A percentile compares a stretch with the other conserved stretches of the same genome.
These are phyloP conservation scores for Myxocyprinus asiaticus DNA, from an alignment of 2,113 vertebrate species.

Conservation along the genomic window DNA sequence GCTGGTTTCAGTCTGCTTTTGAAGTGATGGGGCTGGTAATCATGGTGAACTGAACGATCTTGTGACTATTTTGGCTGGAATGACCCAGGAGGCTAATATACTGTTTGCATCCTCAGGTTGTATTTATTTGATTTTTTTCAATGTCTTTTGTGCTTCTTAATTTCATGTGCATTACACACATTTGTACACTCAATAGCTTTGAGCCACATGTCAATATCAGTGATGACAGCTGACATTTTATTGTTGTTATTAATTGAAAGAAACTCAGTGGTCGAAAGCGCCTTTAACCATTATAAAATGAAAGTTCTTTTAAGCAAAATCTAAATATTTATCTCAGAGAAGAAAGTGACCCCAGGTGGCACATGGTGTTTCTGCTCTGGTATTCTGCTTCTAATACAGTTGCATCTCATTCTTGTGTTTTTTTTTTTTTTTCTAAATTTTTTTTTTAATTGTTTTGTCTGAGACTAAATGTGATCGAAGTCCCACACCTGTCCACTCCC, in stretches of 20 bases:
- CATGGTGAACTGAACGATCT: neutral
- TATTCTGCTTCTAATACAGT: constrained; percentile 33
- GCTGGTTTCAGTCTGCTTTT: constrained; percentile 21
- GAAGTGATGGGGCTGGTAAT: neutral
- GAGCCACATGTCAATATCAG: constrained; percentile 9
- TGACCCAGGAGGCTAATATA: constrained; percentile 15
- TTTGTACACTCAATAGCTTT: neutral
- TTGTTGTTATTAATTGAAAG: neutral
- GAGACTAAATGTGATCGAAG: constrained; percentile 33
- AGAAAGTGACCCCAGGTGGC: constrained; percentile 42
- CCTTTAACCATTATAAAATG: neutral
- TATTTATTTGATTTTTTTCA: constrained; percentile 72
- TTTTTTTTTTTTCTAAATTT: constrained; percentile 36
- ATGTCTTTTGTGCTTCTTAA: constrained; percentile 44
- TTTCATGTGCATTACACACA: constrained; percentile 3
- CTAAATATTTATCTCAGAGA: neutral
- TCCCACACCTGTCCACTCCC: constrained; percentile 2
- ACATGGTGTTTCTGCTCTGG: constrained; percentile 32
- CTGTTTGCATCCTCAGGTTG: constrained; percentile 72
- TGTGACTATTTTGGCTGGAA: neutral
- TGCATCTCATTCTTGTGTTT: constrained; percentile 46
- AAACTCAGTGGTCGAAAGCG: neutral
- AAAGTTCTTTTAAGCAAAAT: no score
- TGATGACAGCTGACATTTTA: constrained; percentile 18
- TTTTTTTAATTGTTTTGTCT: constrained; percentile 14